Evolutionary conservation across 2,888 invertebrate genomes (phyloP), one percentile per base, ranked within the genome.

Genomic region (Clanis bilineata): DNA sequence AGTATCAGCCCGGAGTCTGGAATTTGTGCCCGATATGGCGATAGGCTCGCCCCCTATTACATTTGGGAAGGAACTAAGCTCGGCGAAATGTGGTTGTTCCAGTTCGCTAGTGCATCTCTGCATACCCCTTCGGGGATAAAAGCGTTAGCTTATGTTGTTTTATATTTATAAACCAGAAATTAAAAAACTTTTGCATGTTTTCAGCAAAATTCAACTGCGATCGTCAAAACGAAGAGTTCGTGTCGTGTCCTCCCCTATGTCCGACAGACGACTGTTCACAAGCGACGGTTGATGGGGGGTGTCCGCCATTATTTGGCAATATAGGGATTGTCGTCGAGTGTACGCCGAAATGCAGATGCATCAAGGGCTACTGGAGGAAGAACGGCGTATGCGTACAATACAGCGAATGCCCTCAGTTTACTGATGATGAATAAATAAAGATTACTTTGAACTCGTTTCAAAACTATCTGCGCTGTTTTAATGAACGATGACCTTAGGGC

Each of bases 131-230:
- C n/a, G n/a, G n/a, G n/a, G n/a, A n/a, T n/a, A n/a, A n/a, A n/a
- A n/a, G n/a, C n/a, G n/a, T n/a, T n/a, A n/a, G n/a, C n/a, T n/a
- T n/a, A n/a, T n/a, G n/a, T n/a, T n/a, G n/a, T n/a, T n/a, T n/a
- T n/a, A n/a, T 18, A 9, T 1, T 23, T 36, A 22, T 41, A 15
- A 12, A 15, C 43, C 7, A 43, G 45, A 38, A 21, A 57, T 4
- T 36, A 3, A 36, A 38, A 57, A 18, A 25, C 39, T 0, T 44
- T 45, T 2, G 41, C 2, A 28, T 47, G 54, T 56, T 62, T 59
- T 0, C 70, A 84, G 83, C 77, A 41, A 70, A 79, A 3, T 84
- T 84, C 59, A n/a, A 58, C 28, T 85, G 84, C 54, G 25, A 59
- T 2, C 57, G 66, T 12, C 64, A 60, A 0, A 71, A 82, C 44